These are phyloP conservation scores for Distichodus sexfasciatus DNA, from an alignment of 2,797 vertebrate genomes.

Conservation along the genomic window DNA sequence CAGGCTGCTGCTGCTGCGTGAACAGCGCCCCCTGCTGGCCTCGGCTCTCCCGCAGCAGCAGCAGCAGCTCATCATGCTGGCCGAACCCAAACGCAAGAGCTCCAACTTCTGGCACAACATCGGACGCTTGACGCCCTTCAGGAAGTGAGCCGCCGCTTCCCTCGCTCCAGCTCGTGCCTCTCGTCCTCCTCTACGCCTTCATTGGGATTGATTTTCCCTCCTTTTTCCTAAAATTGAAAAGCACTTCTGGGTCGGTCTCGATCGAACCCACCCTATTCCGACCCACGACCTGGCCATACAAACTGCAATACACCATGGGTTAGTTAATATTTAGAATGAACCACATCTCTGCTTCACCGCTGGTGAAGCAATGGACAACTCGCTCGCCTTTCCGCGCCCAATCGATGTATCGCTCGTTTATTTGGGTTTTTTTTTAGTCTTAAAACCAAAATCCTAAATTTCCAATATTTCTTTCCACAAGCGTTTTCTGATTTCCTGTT, in stretches of 20 bases:
- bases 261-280: constrained; percentile 67
- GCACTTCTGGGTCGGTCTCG: constrained; percentile 79
- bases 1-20: constrained; percentile 87
- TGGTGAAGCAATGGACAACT: too few relatives aligned
- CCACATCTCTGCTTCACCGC: too few relatives aligned
- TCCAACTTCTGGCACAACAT: constrained; percentile 98
- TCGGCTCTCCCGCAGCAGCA: constrained; percentile 79
- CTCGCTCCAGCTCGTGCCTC: constrained; percentile 59
- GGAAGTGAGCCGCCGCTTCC: constrained; percentile 73
- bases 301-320: too few relatives aligned
- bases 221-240: constrained; percentile 65
- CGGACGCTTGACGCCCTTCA: constrained; percentile 91
- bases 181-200: constrained; percentile 52
- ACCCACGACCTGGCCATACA: too few relatives aligned
- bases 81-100: constrained; percentile 92
- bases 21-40: constrained; percentile 87
- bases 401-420: too few relatives aligned
- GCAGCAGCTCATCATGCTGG: constrained; percentile 93
- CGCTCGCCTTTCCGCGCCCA: too few relatives aligned
- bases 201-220: constrained; percentile 45
- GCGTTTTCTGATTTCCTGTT: too few relatives aligned
- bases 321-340: too few relatives aligned
- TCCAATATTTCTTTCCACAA: too few relatives aligned
- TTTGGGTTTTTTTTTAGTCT: too few relatives aligned
- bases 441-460: too few relatives aligned